These are phyloP conservation scores for Lampropteryx suffumata DNA, from an alignment of 2,888 invertebrate genomes.

Conservation along the genomic window DNA sequence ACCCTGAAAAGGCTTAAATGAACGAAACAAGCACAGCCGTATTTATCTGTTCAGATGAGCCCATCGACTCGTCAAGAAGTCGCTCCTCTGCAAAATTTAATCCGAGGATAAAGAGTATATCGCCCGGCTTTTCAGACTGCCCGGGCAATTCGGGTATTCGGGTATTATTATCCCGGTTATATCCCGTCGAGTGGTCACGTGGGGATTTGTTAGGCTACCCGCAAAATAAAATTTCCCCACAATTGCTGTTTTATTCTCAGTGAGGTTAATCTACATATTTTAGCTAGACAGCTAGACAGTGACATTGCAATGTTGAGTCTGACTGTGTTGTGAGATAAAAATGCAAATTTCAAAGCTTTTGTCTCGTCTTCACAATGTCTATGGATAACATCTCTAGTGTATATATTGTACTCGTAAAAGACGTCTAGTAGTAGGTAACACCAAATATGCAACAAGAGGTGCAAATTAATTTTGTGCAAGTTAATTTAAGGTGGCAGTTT, in stretches of 20 bases:
- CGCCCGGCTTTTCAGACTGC: constrained; percentile 41
- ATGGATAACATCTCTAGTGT: too few species aligned
- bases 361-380: too few species aligned
- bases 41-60: constrained; percentile 57
- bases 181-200: constrained; percentile 54
- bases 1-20: constrained; percentile 31
- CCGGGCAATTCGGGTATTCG: constrained; percentile 31
- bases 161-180: constrained; percentile 42
- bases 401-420: too few species aligned
- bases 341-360: neutral
- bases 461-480: too few species aligned
- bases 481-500: too few species aligned
- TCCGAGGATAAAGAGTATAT: constrained; percentile 60
- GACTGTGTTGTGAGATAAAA: constrained; percentile 24
- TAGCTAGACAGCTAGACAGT: constrained; percentile 35
- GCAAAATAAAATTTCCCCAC: constrained; percentile 39
- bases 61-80: constrained; percentile 54
- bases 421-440: too few species aligned
- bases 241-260: constrained; percentile 48
- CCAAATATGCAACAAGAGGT: too few species aligned
- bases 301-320: constrained; percentile 31
- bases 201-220: constrained; percentile 46
- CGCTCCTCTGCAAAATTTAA: constrained; percentile 70
- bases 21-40: constrained; percentile 40
- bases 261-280: constrained; percentile 52